Evolutionary conservation across 2,113 vertebrate species (phyloP), one percentile per base, ranked within the genome.

Genomic region (Rhinoderma darwinii): DNA sequence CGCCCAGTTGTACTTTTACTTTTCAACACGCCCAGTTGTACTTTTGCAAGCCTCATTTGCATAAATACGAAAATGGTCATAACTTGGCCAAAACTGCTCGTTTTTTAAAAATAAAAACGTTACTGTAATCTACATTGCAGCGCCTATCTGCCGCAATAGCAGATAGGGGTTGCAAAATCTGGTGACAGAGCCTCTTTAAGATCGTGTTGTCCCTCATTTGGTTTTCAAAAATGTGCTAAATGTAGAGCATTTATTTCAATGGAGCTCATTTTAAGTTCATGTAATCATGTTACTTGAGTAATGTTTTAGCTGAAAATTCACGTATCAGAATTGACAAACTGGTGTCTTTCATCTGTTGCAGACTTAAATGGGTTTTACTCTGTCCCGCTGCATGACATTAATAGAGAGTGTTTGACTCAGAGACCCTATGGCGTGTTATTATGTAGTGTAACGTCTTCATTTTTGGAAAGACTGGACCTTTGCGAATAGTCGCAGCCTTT

Each of bases 401-500:
- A 78, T 70, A 39, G 43, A 74, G 47, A 73, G 43, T 35, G 30
- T 86, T 61, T 73, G 47, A 86, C 78, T 39, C 50, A 35, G 68
- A 73, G 74, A 86, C 59, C 70, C 83, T 61, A 76, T 63, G 18
- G 84, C 5, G 56, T 37, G 30, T 50, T 50, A 77, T 78, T 51
- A 79, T 86, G 22, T 68, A 70, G 43, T 20, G 15, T 6, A 51
- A 66, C 12, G 5, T 32, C 14, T 79, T 54, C 35, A 66, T 86
- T 86, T 39, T 79, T 68, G n/a, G 32, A 44, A 70, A 5, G 35
- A n/a, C 59, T 78, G 85, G 77, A 81, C 85, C 47, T 82, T 73
- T 73, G 77, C 39, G 50, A 81, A 59, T 84, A 63, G 27, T 77
- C 56, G 30, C 51, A 43, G 73, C 22, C 27, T 63, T 59, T 63